Evolutionary conservation across 2,113 vertebrate species (phyloP).

Genomic region (Chitala chitala): DNA sequence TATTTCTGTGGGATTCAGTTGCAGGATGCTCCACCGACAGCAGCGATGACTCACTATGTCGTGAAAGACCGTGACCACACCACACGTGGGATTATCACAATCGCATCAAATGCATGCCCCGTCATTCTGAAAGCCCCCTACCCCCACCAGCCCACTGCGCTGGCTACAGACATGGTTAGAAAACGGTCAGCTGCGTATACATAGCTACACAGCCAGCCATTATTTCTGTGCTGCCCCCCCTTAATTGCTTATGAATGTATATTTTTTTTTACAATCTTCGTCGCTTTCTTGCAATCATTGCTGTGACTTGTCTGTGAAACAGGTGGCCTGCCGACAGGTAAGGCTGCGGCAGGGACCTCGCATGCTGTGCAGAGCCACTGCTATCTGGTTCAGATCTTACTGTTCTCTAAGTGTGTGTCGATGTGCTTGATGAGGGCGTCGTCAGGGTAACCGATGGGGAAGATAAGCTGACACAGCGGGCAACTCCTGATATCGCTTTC

Average conservation of each 20-base stretch:
- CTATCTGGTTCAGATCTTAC: conserved; percentile 81
- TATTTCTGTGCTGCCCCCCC: not conserved
- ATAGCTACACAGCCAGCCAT: not conserved
- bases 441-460: conserved; percentile 90
- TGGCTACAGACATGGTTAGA: not conserved
- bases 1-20: not conserved
- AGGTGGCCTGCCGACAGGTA: not conserved
- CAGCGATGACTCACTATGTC: not conserved
- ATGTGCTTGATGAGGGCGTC: conserved; percentile 98
- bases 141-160: not conserved
- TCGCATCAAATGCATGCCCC: not conserved
- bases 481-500: conserved; percentile 92
- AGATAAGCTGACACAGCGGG: conserved; percentile 92
- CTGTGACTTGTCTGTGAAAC: not conserved
- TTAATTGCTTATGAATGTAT: not conserved
- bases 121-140: conserved; percentile 14
- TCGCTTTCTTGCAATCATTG: not conserved
- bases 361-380: conserved; percentile 23
- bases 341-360: not conserved
- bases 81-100: not conserved
- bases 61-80: not conserved
- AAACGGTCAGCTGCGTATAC: not conserved
- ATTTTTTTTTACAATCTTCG: not conserved
- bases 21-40: not conserved
- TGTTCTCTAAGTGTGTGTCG: conserved; percentile 96